Evolutionary conservation across 2,888 invertebrate genomes (phyloP), one percentile per base, ranked within the genome.

Genomic region (Mamestra brassicae): DNA sequence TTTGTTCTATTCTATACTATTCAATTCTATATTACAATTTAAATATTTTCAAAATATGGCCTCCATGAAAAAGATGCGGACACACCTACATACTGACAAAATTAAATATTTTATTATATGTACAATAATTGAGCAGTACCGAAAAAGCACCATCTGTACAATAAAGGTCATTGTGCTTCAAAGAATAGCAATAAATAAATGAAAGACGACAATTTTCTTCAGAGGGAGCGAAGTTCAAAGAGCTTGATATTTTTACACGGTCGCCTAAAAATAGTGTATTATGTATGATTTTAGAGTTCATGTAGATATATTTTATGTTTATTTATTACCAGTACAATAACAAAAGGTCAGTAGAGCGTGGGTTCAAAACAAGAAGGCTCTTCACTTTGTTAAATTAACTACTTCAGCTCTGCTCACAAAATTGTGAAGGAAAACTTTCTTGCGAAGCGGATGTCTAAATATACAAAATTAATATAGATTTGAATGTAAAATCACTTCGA

Each of bases 161-260:
- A 34, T 17, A 55, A 61, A 34, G 26, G 26, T 54, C 60, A 61
- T 52, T 45, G 6, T 54, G 47, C 26, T 10, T 7, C 45, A 34
- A 75, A 69, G 61, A 75, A 61, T n/a, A 10, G 11, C 54, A 78
- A 50, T n/a, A 76, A 58, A 76, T 62, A 52, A 60, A 52, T 26
- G 10, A 76, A 58, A 36, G 1, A 45, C 42, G 34, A 42, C 10
- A 17, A 45, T 76, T 66, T 76, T 58, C 7, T 50, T 36, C 7
- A n/a, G 4, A 36, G 7, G 3, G 5, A 50, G 7, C 26, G 1
- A 57, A n/a, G 4, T 36, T 57, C 45, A 68, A 60, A 54, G 69
- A 77, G 10, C 15, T 17, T 45, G n/a, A 5, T 4, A 42, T 62
- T 61, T 62, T 74, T 54, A 54, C 11, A n/a, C 26, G 15, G 8